Percentiles rank a stretch among this genome's conserved stretches.
Evolutionary conservation across 2,113 vertebrate species (phyloP).

Genomic region (Heterocephalus glaber): DNA sequence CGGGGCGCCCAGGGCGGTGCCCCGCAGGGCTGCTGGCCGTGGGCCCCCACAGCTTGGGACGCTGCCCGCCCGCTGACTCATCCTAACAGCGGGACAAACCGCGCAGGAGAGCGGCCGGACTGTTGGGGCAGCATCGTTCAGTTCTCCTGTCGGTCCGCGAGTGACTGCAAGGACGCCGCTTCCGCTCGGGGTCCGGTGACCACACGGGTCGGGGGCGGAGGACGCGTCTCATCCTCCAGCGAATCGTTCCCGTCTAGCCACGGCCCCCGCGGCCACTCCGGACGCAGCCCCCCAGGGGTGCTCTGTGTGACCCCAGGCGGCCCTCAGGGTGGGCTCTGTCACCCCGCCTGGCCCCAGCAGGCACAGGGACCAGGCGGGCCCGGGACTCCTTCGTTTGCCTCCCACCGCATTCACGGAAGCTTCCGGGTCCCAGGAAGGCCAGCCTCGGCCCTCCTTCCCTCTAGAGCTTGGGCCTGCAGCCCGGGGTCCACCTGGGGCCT

Average conservation of each 20-base stretch:
- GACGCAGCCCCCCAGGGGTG: neutral
- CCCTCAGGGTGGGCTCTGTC: too few relatives aligned
- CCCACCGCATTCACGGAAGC: neutral
- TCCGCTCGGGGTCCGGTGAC: neutral
- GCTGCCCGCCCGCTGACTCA: neutral
- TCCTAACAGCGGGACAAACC: neutral
- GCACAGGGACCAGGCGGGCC: neutral
- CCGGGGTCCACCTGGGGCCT: neutral
- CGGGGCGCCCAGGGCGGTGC: too few relatives aligned
- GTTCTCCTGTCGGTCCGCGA: fast-evolving
- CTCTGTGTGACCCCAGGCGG: too few relatives aligned
- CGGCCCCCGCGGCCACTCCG: neutral
- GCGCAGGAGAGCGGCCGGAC: neutral
- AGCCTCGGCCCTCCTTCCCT: neutral
- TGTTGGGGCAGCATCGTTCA: fast-evolving
- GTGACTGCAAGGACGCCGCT: neutral
- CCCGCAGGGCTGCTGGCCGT: too few relatives aligned
- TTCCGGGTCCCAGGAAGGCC: neutral
- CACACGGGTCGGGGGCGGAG: neutral
- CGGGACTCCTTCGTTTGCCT: neutral
- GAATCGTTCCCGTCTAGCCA: neutral
- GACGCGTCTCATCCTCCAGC: neutral
- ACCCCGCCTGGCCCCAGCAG: neutral
- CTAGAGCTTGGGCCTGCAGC: neutral
- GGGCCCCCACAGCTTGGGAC: too few relatives aligned